Evolutionary conservation across 2,113 vertebrate genomes (phyloP).

Genomic region (Todiramphus saurophagus): DNA sequence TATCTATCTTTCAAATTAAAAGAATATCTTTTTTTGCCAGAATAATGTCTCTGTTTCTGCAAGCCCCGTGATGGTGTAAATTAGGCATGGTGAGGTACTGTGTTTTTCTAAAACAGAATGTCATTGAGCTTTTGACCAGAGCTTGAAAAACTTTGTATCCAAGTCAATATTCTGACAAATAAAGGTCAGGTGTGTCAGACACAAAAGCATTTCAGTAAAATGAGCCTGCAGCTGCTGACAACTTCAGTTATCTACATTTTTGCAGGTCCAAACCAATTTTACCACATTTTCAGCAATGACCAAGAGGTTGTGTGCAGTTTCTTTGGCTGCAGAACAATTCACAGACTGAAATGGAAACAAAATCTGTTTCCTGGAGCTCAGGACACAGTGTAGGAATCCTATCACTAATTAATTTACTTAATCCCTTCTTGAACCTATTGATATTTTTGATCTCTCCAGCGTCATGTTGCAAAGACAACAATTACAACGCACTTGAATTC

Average conservation of each 20-base stretch:
- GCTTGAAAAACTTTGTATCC: background rate
- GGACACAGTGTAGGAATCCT: background rate
- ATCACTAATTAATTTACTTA: background rate
- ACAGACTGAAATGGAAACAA: background rate
- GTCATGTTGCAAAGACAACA: background rate
- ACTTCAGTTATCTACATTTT: background rate
- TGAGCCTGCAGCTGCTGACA: background rate
- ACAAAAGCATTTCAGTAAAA: background rate
- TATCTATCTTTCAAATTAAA: background rate
- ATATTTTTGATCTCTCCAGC: background rate
- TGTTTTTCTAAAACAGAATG: background rate
- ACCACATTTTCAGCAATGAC: background rate
- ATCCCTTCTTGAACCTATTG: background rate
- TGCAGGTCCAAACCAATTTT: background rate
- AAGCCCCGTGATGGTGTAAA: background rate
- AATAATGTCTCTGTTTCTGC: background rate
- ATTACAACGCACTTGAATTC: background rate
- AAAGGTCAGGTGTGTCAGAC: background rate
- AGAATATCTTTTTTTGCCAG: background rate
- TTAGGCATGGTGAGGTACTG: background rate
- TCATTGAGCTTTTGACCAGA: background rate
- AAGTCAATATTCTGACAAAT: conserved; percentile 3
- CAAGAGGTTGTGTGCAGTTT: background rate
- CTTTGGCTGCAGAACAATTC: background rate
- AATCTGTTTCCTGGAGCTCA: background rate